Percentiles rank a stretch among this genome's conserved stretches.
Evolutionary conservation across 2,888 invertebrate genomes (phyloP).

Genomic region (Perizoma flavofasciatum): DNA sequence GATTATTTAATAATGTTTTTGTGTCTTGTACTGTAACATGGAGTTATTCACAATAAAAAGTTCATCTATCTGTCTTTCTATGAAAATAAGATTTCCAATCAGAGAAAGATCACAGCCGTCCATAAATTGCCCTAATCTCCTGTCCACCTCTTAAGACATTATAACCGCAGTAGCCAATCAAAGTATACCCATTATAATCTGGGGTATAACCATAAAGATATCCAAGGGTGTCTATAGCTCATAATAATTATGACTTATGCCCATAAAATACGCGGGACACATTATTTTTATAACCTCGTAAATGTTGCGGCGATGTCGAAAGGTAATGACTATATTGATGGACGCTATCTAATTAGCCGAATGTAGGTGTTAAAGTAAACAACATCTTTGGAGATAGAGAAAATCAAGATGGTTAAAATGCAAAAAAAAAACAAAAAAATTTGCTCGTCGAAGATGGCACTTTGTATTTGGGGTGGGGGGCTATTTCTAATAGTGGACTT

Average conservation of each 20-base stretch:
- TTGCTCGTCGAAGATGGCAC: no score
- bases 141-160: constrained; percentile 19
- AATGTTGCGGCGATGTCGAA: constrained; percentile 46
- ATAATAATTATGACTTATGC: constrained; percentile 66
- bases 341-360: constrained; percentile 45
- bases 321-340: constrained; percentile 52
- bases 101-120: constrained; percentile 3
- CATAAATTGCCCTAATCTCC: constrained; percentile 18
- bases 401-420: no score
- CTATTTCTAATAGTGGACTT: no score
- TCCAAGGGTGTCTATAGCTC: constrained; percentile 43
- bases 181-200: constrained; percentile 40
- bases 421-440: no score
- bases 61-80: no score
- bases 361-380: constrained; percentile 2
- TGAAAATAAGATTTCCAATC: constrained; percentile 11
- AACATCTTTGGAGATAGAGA: background rate
- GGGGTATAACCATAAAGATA: constrained; percentile 40
- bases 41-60: no score
- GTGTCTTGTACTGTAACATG: no score
- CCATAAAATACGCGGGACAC: constrained; percentile 54
- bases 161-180: constrained; percentile 45
- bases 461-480: no score
- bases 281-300: constrained; percentile 66
- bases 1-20: no score